Evolutionary conservation across 64 coral and sea anemone genomes (phyloP).

Genomic region (Montipora efflorescens): DNA sequence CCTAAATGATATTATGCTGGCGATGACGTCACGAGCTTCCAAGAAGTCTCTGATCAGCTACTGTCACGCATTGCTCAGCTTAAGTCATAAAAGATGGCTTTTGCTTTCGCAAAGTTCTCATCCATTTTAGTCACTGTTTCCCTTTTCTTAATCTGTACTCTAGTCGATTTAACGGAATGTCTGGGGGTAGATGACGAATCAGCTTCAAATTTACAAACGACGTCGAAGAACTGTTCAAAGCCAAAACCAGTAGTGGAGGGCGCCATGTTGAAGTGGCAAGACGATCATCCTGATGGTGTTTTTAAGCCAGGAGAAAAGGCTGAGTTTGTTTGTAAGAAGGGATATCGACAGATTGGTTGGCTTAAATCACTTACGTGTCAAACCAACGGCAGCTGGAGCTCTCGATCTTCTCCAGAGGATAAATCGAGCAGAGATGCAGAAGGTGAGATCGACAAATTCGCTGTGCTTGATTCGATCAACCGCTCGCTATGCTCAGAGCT

Average conservation of each 20-base stretch:
- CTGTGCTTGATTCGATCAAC: no score
- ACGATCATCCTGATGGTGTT: neutral
- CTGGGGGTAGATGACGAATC: neutral
- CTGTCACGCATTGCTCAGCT: neutral
- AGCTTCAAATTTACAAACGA: neutral
- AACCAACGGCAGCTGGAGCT: neutral
- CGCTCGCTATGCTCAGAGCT: neutral
- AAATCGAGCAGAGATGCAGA: neutral
- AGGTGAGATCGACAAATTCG: neutral
- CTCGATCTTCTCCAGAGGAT: neutral
- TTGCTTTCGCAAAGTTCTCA: neutral
- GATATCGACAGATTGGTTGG: conserved; percentile 25
- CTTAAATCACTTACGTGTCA: neutral
- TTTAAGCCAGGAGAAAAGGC: conserved; percentile 30
- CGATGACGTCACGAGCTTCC: no score
- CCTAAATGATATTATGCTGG: no score
- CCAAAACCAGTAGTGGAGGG: neutral
- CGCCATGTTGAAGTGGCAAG: conserved; percentile 2
- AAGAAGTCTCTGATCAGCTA: no score
- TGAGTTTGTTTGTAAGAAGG: conserved; percentile 31
- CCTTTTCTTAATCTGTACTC: neutral
- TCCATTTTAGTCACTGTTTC: neutral
- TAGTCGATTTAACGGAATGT: neutral
- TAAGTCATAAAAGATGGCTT: neutral
- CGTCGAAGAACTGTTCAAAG: neutral